These are phyloP conservation scores for Cantharis flavilabris DNA, from an alignment of 2,888 invertebrate genomes.

Conservation along the genomic window DNA sequence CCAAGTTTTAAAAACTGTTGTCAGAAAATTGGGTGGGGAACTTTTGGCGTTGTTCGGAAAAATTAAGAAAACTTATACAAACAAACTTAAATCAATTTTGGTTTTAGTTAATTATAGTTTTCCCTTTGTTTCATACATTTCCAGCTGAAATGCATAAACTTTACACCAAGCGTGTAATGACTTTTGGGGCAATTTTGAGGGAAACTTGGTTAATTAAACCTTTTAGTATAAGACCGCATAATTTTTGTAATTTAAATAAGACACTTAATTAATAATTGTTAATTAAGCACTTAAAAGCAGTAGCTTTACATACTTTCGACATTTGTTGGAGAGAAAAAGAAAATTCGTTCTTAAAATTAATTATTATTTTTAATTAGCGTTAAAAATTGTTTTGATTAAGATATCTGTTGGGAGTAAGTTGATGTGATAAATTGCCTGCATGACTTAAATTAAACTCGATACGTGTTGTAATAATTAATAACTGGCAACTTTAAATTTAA, in stretches of 20 bases:
- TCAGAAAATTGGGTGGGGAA: background rate
- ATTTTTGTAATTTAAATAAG: background rate
- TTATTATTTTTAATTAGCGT: slow-evolving; percentile 1
- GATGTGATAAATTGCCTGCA: background rate
- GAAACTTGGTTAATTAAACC: background rate
- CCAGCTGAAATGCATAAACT: background rate
- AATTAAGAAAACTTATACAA: background rate
- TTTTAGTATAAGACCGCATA: background rate
- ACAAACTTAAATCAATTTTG: background rate
- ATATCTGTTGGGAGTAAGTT: background rate
- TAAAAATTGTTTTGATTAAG: background rate
- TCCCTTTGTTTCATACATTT: background rate
- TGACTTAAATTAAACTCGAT: background rate
- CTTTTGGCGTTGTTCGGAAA: background rate
- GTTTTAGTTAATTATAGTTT: background rate
- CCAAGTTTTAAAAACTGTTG: background rate
- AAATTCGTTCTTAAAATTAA: no score
- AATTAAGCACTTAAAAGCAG: background rate
- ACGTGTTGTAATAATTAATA: slow-evolving; percentile 1
- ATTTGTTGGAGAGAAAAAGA: background rate
- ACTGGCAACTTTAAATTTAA: background rate
- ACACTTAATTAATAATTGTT: background rate
- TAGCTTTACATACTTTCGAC: background rate
- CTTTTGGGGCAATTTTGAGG: background rate
- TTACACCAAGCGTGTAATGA: background rate